Conservation (phyloP, 2,797 vertebrate species). For the Rhinichthys osculus region DNA sequence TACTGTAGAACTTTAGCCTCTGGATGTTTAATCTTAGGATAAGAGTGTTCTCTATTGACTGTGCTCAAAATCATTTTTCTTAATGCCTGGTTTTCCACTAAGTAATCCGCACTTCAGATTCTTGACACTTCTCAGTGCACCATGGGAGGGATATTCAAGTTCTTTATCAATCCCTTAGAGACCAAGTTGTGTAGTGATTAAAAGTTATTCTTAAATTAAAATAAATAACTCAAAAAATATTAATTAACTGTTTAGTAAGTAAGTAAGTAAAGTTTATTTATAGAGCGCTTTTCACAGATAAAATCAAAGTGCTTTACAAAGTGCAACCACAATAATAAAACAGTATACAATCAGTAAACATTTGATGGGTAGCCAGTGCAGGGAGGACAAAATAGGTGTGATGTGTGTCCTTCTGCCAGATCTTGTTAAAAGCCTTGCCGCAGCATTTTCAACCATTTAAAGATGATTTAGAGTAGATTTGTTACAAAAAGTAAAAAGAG, state of each 20-base stretch:
- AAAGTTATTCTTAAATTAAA: neutral
- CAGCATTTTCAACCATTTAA: too few relatives aligned
- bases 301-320: too few relatives aligned
- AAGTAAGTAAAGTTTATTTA: too few relatives aligned
- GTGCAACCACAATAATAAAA: too few relatives aligned
- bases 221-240: neutral
- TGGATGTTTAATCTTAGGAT: conserved; percentile 18
- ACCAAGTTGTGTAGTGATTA: neutral
- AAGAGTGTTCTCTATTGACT: neutral
- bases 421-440: too few relatives aligned
- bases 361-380: too few relatives aligned
- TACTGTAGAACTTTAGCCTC: conserved; percentile 10
- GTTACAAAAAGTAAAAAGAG: too few relatives aligned
- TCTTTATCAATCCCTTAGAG: neutral
- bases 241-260: neutral
- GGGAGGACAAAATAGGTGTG: too few relatives aligned
- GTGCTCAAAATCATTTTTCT: neutral
- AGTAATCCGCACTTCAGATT: conserved; percentile 1
- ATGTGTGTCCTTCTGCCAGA: too few relatives aligned
- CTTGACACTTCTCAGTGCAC: neutral
- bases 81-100: neutral
- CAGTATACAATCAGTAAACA: too few relatives aligned
- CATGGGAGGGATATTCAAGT: neutral
- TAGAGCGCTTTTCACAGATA: too few relatives aligned
- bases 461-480: too few relatives aligned